These are phyloP conservation scores for Sebastes alutus DNA, from an alignment of 2,797 vertebrate species.

Conservation along the genomic window DNA sequence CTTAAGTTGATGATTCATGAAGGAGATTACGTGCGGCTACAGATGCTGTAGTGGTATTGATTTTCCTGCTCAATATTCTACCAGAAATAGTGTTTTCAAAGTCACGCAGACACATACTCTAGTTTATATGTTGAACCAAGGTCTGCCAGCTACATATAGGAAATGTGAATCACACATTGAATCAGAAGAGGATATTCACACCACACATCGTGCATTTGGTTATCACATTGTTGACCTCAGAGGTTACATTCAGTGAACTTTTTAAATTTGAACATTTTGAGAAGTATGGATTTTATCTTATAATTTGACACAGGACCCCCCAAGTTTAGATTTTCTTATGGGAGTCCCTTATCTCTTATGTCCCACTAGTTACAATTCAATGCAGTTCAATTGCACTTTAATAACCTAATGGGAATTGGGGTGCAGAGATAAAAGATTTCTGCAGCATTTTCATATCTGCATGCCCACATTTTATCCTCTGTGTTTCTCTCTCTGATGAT, in stretches of 20 bases:
- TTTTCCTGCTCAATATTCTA: slow-evolving; percentile 37
- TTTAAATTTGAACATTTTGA: neutral
- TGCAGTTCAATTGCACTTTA: slow-evolving; percentile 47
- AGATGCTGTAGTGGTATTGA: slow-evolving; percentile 39
- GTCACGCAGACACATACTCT: slow-evolving; percentile 7
- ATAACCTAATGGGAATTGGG: slow-evolving; percentile 42
- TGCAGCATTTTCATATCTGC: slow-evolving; percentile 55
- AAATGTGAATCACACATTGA: neutral
- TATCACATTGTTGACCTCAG: neutral
- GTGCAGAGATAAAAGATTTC: slow-evolving; percentile 57
- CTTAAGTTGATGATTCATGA: slow-evolving; percentile 38
- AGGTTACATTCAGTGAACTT: neutral
- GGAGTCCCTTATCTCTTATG: slow-evolving; percentile 17
- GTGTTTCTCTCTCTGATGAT: slow-evolving; percentile 57
- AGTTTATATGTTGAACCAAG: neutral
- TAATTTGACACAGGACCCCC: slow-evolving; percentile 21
- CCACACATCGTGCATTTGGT: neutral
- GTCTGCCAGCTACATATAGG: neutral
- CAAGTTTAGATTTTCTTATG: slow-evolving; percentile 33
- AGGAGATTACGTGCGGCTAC: slow-evolving; percentile 24
- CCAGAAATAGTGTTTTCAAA: slow-evolving; percentile 30
- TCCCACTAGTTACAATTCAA: slow-evolving; percentile 46
- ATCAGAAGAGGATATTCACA: neutral
- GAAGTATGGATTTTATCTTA: slow-evolving; percentile 13
- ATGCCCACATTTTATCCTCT: slow-evolving; percentile 43